A percentile compares a stretch with the other conserved stretches of the same genome.
Conservation (phyloP, 1,140 invertebrate genomes). For the Calliopsis andreniformis region DNA sequence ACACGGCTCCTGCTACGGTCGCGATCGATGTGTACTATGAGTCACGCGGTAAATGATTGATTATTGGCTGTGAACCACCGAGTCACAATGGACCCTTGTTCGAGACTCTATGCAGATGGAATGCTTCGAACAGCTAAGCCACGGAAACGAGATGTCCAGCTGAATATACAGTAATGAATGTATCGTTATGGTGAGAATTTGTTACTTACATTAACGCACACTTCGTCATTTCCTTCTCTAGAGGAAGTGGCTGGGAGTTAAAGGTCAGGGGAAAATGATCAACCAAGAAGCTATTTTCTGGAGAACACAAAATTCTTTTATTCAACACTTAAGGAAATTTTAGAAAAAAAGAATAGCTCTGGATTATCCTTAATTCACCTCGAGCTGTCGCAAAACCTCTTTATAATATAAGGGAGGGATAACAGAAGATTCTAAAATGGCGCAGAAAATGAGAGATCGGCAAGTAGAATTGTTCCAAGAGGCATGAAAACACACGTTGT, state of each 20-base stretch:
- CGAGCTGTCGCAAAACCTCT: no score
- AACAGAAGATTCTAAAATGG: neutral
- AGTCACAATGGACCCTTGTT: slow-evolving; percentile 35
- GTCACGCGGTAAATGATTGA: slow-evolving; percentile 77
- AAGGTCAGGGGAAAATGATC: no score
- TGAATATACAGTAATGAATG: neutral
- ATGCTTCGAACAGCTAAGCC: neutral
- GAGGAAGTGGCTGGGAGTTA: no score
- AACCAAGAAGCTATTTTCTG: no score
- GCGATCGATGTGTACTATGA: slow-evolving; percentile 71
- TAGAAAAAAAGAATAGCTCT: no score
- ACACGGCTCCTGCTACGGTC: slow-evolving; percentile 60
- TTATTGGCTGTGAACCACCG: slow-evolving; percentile 57
- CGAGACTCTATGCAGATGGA: slow-evolving; percentile 52
- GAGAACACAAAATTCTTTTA: no score
- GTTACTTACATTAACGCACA: no score
- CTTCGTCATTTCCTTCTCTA: no score
- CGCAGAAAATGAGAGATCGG: neutral
- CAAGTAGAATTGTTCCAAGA: neutral
- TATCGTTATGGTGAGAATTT: no score
- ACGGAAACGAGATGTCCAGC: neutral
- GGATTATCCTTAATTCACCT: no score
- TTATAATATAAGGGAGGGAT: no score
- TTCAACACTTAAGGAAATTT: no score
- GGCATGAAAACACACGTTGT: slow-evolving; percentile 32